Evolutionary conservation across 2,888 invertebrate genomes (phyloP).

Genomic region (Disparrhopalites patrizii): DNA sequence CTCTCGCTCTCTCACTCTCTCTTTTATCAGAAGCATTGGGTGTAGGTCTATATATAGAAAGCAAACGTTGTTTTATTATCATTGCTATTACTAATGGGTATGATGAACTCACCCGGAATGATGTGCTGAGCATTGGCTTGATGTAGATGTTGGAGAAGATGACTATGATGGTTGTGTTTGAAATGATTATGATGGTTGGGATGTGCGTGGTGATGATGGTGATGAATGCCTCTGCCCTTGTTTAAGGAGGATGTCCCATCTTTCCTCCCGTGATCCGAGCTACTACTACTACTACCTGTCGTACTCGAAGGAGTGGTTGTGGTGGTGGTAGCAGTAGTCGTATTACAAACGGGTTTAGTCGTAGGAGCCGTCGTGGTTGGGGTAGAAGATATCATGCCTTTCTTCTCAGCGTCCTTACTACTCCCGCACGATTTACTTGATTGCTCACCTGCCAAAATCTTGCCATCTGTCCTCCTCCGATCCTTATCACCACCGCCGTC

Average conservation of each 20-base stretch:
- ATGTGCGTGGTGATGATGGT: slow-evolving; percentile 24
- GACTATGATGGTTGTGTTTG: slow-evolving; percentile 28
- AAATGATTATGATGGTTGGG: slow-evolving; percentile 22
- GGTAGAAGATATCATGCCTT: background rate
- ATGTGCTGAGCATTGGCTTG: slow-evolving; percentile 16
- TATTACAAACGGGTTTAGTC: too few species aligned
- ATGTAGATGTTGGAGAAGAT: slow-evolving; percentile 23
- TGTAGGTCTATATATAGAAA: too few species aligned
- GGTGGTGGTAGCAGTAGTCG: background rate
- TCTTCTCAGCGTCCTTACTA: background rate
- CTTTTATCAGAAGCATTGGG: too few species aligned
- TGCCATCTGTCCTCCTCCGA: background rate
- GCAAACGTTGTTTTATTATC: background rate
- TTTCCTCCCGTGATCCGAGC: background rate
- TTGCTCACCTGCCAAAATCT: background rate
- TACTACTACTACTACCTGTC: background rate
- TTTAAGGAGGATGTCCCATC: background rate
- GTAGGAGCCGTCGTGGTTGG: background rate
- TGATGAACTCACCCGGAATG: slow-evolving; percentile 16
- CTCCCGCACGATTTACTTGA: too few species aligned
- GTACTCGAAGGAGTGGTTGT: background rate
- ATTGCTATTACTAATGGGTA: background rate
- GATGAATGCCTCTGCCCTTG: slow-evolving; percentile 13
- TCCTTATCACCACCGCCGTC: background rate
- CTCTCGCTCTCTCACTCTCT: too few species aligned